These are phyloP conservation scores for Perizoma affinitatum DNA, from an alignment of 2,888 invertebrate species.

Conservation along the genomic window DNA sequence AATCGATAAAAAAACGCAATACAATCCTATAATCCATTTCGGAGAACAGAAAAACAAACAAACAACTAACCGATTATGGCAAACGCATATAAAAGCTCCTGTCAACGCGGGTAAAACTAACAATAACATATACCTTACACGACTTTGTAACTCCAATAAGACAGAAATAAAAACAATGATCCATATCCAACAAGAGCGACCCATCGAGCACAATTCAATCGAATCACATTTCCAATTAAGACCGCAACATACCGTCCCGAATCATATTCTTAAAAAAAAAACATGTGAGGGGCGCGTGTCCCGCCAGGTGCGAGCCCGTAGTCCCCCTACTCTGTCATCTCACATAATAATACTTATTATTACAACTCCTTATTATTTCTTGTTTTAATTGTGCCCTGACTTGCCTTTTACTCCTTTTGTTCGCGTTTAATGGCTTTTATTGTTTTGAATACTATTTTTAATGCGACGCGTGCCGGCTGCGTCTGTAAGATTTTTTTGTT, in stretches of 20 bases:
- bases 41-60: no score
- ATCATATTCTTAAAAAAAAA: conserved; percentile 39
- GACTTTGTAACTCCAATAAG: conserved; percentile 11
- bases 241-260: conserved; percentile 23
- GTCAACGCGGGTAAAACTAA: no score
- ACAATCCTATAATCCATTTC: no score
- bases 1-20: no score
- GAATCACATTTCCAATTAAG: conserved; percentile 43
- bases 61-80: no score
- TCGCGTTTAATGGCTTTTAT: conserved; percentile 80
- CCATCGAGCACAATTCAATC: conserved; percentile 22
- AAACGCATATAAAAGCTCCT: no score
- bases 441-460: conserved; percentile 70
- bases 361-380: conserved; percentile 83
- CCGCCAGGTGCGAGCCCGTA: conserved; percentile 66
- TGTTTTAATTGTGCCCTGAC: conserved; percentile 82
- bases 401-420: conserved; percentile 83
- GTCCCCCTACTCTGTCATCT: conserved; percentile 61
- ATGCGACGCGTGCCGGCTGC: conserved; percentile 76
- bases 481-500: conserved; percentile 49
- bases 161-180: conserved; percentile 1
- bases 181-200: conserved; percentile 8
- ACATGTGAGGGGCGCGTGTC: conserved; percentile 53
- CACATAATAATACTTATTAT: conserved; percentile 81
- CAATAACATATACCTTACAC: no score